Conservation (phyloP, 2,113 vertebrate genomes). For the Pseudorectes ferrugineus region DNA sequence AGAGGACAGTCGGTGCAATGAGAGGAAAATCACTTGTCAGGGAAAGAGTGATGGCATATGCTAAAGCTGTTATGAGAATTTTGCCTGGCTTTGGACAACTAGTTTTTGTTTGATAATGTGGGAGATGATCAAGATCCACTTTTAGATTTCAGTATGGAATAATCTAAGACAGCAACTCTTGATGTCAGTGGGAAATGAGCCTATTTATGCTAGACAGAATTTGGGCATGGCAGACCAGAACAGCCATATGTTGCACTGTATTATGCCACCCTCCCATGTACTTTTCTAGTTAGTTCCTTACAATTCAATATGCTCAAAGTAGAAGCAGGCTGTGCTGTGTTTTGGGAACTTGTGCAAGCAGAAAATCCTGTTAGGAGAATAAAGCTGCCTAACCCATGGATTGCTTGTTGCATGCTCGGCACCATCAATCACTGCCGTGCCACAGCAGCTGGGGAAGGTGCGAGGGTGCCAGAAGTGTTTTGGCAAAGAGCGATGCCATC, state of each 20-base stretch:
- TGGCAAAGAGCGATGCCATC: neutral
- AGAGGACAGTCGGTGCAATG: neutral
- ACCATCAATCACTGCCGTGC: neutral
- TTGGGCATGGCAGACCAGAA: neutral
- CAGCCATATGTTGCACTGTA: conserved; percentile 1
- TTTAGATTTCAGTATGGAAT: neutral
- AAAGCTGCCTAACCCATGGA: neutral
- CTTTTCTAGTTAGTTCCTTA: neutral
- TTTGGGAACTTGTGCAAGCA: neutral
- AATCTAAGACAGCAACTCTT: neutral
- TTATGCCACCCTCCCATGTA: neutral
- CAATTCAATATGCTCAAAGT: neutral
- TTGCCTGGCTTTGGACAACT: neutral
- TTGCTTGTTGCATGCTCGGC: neutral
- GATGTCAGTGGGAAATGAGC: neutral
- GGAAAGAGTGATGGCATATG: neutral
- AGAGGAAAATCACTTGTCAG: neutral
- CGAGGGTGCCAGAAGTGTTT: accelerated
- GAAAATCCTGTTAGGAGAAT: neutral
- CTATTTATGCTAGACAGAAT: conserved; percentile 5
- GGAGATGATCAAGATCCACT: neutral
- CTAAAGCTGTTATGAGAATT: neutral
- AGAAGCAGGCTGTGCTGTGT: neutral
- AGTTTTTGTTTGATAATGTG: neutral
- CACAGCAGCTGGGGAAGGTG: neutral